Percentiles rank a stretch among this genome's conserved stretches.
Evolutionary conservation across 2,113 vertebrate species (phyloP).

Genomic region (Lota lota): DNA sequence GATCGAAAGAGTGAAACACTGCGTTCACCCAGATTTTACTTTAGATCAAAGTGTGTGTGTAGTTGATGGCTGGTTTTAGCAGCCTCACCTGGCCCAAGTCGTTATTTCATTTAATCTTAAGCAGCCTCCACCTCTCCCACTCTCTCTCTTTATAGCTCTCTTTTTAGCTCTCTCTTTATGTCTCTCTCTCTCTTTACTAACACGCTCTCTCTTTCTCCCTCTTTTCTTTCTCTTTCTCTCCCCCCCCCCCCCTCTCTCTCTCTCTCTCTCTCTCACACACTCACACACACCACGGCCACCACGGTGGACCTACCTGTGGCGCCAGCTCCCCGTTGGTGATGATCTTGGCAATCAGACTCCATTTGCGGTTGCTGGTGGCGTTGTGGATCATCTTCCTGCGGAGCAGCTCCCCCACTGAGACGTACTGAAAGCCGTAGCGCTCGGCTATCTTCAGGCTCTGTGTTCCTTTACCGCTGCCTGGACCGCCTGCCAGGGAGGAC

Average conservation of each 20-base stretch:
- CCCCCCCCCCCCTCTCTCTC: neutral
- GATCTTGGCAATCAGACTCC: conserved; percentile 98
- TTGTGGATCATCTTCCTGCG: conserved; percentile 96
- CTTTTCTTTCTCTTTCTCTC: neutral
- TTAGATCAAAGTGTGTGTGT: too few species aligned
- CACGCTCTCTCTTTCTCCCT: too few species aligned
- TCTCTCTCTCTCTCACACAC: neutral
- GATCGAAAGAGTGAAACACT: too few species aligned
- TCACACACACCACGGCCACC: neutral
- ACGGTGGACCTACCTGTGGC: conserved; percentile 82
- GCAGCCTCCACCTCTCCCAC: neutral
- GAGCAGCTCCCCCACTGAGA: conserved; percentile 93
- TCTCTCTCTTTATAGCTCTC: neutral
- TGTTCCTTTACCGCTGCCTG: conserved; percentile 96
- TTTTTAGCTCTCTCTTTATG: too few species aligned
- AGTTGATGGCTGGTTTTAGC: too few species aligned
- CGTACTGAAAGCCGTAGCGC: conserved; percentile 92
- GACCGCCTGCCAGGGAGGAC: conserved; percentile 78
- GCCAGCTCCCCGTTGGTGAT: conserved; percentile 98
- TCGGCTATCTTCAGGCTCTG: conserved; percentile 97
- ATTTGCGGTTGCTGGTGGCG: conserved; percentile 95
- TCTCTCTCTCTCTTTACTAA: too few species aligned
- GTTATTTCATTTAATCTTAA: too few species aligned
- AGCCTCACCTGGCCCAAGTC: too few species aligned
- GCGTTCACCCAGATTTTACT: too few species aligned